Conservation (phyloP, 2,113 vertebrate genomes). For the Mormoops blainvillei region DNA sequence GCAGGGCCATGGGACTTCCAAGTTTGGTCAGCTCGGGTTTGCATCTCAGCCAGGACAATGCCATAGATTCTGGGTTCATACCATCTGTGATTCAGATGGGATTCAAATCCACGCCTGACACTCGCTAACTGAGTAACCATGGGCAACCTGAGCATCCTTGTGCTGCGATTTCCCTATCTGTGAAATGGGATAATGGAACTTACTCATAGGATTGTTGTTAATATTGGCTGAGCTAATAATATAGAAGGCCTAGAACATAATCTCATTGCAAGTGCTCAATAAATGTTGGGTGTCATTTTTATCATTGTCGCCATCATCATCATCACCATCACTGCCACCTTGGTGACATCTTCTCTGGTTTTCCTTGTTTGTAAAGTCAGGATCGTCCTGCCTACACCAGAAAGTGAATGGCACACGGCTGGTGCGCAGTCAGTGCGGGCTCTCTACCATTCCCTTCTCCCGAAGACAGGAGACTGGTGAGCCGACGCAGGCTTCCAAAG, state of each 20-base stretch:
- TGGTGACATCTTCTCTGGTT: not conserved
- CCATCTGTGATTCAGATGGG: no score
- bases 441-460: not conserved
- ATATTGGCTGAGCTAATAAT: not conserved
- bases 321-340: not conserved
- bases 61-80: not conserved
- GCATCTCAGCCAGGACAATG: not conserved
- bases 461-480: not conserved
- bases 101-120: not conserved
- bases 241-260: not conserved
- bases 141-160: not conserved
- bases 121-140: not conserved
- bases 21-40: not conserved
- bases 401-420: not conserved
- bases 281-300: not conserved
- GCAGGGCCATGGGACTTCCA: not conserved
- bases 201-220: not conserved
- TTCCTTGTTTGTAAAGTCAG: not conserved
- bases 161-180: not conserved
- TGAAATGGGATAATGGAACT: not conserved
- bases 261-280: not conserved
- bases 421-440: no score
- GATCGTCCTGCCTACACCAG: not conserved
- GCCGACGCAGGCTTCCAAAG: not conserved
- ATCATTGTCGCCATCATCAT: accelerated